Evolutionary conservation across 2,113 vertebrate species (phyloP).

Genomic region (Forbesichthys agassizii): DNA sequence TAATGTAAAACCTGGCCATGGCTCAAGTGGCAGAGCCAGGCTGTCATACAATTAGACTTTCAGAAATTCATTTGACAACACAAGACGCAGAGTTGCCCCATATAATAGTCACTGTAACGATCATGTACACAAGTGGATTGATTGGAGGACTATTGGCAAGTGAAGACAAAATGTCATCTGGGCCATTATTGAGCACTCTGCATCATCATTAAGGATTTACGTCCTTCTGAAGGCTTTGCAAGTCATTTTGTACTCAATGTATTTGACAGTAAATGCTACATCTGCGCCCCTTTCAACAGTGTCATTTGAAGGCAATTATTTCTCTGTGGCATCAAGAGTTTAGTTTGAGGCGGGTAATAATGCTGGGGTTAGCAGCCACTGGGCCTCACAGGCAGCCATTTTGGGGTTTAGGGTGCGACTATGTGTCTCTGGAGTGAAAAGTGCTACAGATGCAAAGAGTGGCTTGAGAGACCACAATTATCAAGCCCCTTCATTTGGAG

Average conservation of each 20-base stretch:
- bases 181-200: constrained; percentile 1
- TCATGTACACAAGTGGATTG: constrained; percentile 49
- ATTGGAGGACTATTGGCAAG: constrained; percentile 22
- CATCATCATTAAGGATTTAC: constrained; percentile 2
- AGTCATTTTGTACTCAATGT: constrained; percentile 7
- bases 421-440: constrained; percentile 65
- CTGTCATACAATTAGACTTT: constrained; percentile 64
- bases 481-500: constrained; percentile 34
- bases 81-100: constrained; percentile 38
- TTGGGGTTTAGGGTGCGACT: constrained; percentile 72
- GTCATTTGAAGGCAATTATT: constrained; percentile 42
- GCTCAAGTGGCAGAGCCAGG: constrained; percentile 55
- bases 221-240: constrained; percentile 30
- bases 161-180: constrained; percentile 32
- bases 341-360: constrained; percentile 47
- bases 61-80: constrained; percentile 66
- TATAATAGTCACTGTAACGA: constrained; percentile 62
- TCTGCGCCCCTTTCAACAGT: constrained; percentile 25
- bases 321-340: constrained; percentile 47
- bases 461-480: constrained; percentile 60
- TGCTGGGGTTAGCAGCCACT: constrained; percentile 6
- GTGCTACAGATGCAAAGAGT: constrained; percentile 27
- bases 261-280: constrained; percentile 21
- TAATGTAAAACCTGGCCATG: constrained; percentile 59
- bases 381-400: constrained; percentile 44